phyloP scores from a whole-genome alignment of 2,797 vertebrate species.

The Melanotaenia nigrans region DNA sequence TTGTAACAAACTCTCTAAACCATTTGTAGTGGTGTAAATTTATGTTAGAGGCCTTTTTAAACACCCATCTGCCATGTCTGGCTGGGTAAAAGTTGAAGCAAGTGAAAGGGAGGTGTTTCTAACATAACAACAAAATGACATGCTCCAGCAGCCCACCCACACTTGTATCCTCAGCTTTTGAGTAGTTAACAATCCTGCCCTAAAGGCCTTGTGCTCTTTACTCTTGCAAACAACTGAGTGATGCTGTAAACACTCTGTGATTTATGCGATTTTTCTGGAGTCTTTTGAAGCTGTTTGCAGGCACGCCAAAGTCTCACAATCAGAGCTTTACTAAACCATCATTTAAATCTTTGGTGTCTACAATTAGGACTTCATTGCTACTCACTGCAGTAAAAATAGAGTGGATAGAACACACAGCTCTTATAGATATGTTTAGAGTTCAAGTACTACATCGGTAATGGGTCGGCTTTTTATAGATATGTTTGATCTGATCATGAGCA shows the following conservation, averaged over 20 bases:
- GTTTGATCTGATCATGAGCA: slow-evolving; percentile 26
- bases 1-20: neutral
- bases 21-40: slow-evolving; percentile 18
- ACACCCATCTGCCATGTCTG: slow-evolving; percentile 39
- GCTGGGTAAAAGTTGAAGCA: slow-evolving; percentile 6
- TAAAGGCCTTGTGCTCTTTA: slow-evolving; percentile 15
- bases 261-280: slow-evolving; percentile 10
- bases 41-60: slow-evolving; percentile 40
- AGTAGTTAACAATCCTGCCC: slow-evolving; percentile 19
- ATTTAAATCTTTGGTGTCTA: slow-evolving; percentile 42
- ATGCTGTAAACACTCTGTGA: slow-evolving; percentile 42
- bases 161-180: slow-evolving; percentile 9
- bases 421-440: slow-evolving; percentile 6
- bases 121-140: slow-evolving; percentile 41
- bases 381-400: slow-evolving; percentile 5
- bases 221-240: slow-evolving; percentile 40
- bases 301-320: slow-evolving; percentile 20
- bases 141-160: slow-evolving; percentile 59
- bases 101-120: slow-evolving; percentile 40
- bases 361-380: slow-evolving; percentile 32
- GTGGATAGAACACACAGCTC: neutral
- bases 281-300: slow-evolving; percentile 29
- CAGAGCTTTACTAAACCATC: slow-evolving; percentile 13
- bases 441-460: neutral
- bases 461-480: slow-evolving; percentile 7